Percentiles rank a stretch among this genome's conserved stretches.
Evolutionary conservation across 2,113 vertebrate genomes (phyloP).

Genomic region (Ahaetulla prasina): DNA sequence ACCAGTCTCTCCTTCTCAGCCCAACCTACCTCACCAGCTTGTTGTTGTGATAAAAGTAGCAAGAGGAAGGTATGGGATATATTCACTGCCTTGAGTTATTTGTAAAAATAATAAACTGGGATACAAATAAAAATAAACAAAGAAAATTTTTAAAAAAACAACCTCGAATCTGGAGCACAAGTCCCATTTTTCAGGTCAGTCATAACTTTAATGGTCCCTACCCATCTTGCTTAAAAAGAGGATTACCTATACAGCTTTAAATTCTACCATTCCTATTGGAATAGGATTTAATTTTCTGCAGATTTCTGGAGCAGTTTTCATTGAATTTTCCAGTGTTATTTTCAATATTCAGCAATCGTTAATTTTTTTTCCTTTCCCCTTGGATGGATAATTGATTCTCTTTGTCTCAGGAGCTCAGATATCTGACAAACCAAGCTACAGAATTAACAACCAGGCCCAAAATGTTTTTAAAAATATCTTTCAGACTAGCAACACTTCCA

Average conservation of each 20-base stretch:
- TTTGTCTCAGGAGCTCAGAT: not conserved
- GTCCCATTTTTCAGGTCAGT: not conserved
- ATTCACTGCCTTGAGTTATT: not conserved
- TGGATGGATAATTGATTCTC: not conserved
- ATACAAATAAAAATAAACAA: not conserved
- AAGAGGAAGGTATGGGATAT: not conserved
- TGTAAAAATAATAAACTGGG: not conserved
- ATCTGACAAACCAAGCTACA: not conserved
- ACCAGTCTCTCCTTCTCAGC: not conserved
- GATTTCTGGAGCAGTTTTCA: not conserved
- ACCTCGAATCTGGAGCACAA: not conserved
- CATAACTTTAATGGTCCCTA: not conserved
- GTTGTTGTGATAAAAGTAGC: not conserved
- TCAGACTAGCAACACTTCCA: not conserved
- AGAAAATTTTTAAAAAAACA: not conserved
- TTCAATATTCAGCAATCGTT: not conserved
- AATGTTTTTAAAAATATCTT: not conserved
- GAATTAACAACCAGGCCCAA: not conserved
- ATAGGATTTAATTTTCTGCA: not conserved
- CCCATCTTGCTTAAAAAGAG: not conserved
- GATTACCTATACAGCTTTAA: not conserved
- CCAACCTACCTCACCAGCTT: not conserved
- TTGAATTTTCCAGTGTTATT: not conserved
- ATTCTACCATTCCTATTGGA: not conserved
- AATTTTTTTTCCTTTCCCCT: not conserved